Conservation (phyloP, 2,797 vertebrate species). For the Sebastes trivittatus region DNA sequence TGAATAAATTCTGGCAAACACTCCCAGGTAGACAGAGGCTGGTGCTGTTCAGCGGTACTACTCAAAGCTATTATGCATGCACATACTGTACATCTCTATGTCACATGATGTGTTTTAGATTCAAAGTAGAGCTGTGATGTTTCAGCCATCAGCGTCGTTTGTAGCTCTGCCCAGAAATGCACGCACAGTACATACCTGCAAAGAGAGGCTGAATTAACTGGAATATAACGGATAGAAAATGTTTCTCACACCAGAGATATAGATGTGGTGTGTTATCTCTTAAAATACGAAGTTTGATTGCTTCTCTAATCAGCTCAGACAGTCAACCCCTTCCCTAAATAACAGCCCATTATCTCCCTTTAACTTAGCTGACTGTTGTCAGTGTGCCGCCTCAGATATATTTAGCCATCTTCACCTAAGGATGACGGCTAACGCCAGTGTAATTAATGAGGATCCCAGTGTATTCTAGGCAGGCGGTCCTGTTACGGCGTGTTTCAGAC, state of each 20-base stretch:
- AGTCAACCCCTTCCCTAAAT: conserved; percentile 14
- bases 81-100: neutral
- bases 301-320: neutral
- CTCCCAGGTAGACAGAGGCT: conserved; percentile 27
- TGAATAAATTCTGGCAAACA: conserved; percentile 59
- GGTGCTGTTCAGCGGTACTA: neutral
- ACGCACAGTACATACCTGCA: neutral
- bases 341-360: conserved; percentile 9
- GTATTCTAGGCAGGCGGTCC: conserved; percentile 44
- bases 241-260: neutral
- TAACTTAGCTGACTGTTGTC: conserved; percentile 28
- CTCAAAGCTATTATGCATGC: conserved; percentile 18
- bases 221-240: neutral
- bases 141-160: conserved; percentile 14
- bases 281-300: conserved; percentile 1
- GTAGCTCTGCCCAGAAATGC: neutral
- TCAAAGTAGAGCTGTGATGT: conserved; percentile 5
- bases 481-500: conserved; percentile 41
- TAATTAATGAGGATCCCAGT: conserved; percentile 63
- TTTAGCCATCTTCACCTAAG: conserved; percentile 18
- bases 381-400: conserved; percentile 45
- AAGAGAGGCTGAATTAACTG: conserved; percentile 9
- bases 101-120: conserved; percentile 6
- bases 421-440: conserved; percentile 25
- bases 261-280: neutral